phyloP scores from a whole-genome alignment of 2,888 invertebrate species.

The Quadroppia sp. region DNA sequence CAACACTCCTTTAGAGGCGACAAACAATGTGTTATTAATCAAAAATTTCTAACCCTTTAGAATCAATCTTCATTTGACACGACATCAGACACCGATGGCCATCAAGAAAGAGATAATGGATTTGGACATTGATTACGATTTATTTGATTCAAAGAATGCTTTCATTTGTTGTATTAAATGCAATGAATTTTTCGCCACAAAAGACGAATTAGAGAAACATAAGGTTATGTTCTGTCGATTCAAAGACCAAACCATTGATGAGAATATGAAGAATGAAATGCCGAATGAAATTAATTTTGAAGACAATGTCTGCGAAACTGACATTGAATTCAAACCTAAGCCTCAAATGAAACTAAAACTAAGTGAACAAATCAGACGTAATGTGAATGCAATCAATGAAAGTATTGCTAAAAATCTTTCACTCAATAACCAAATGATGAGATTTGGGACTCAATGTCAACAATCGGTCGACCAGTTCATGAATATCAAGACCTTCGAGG shows the following conservation, averaged over 20 bases:
- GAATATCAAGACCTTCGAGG: neutral
- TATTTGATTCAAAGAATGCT: neutral
- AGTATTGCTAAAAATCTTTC: slow-evolving; percentile 5
- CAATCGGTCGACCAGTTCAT: neutral
- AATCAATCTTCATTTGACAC: neutral
- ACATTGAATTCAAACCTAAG: neutral
- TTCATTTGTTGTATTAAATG: slow-evolving; percentile 12
- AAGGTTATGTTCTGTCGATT: neutral
- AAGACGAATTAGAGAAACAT: neutral
- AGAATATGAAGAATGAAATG: neutral
- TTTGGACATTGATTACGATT: neutral
- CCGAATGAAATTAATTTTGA: neutral
- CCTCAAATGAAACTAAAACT: neutral
- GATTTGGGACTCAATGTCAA: neutral
- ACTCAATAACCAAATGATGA: neutral
- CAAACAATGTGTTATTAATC: too few relatives aligned
- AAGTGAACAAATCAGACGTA: slow-evolving; percentile 21
- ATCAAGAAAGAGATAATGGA: slow-evolving; percentile 13
- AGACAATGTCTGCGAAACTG: neutral
- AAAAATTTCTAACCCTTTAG: neutral
- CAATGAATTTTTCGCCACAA: neutral
- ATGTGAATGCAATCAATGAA: slow-evolving; percentile 12
- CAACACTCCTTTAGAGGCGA: too few relatives aligned
- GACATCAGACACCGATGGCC: neutral
- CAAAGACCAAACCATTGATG: neutral